Conservation (phyloP, 2,888 invertebrate species). For the Nematopogon swammerdamellus region DNA sequence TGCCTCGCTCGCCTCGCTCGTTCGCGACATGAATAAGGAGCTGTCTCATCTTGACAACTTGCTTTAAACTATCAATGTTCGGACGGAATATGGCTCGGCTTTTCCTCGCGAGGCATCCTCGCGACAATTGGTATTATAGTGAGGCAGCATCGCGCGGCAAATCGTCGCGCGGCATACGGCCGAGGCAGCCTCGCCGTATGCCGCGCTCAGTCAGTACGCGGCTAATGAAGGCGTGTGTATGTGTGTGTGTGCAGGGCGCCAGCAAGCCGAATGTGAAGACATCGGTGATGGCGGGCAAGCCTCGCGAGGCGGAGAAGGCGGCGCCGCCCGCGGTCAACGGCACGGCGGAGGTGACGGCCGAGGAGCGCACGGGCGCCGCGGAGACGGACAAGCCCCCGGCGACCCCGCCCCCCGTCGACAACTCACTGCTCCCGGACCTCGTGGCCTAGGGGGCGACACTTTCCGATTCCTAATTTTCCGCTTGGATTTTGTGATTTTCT, state of each 20-base stretch:
- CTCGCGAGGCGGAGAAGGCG: constrained; percentile 21
- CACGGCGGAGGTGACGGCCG: constrained; percentile 1
- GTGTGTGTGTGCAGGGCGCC: constrained; percentile 21
- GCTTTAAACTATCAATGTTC: no score
- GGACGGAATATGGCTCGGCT: no score
- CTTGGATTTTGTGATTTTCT: constrained; percentile 56
- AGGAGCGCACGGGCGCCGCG: constrained; percentile 12
- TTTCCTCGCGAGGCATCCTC: no score
- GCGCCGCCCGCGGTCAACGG: constrained; percentile 19
- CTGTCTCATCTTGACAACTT: no score
- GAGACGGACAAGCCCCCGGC: constrained; percentile 15
- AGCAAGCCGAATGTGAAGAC: constrained; percentile 15
- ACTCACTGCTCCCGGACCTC: constrained; percentile 43
- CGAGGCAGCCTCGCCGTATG: background rate
- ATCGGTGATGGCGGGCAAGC: constrained; percentile 5
- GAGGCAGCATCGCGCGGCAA: no score
- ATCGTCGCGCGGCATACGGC: no score
- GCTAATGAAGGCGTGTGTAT: no score
- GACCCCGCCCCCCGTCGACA: constrained; percentile 25
- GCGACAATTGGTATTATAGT: background rate
- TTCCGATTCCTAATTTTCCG: constrained; percentile 51
- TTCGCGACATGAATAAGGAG: no score
- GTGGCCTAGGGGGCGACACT: constrained; percentile 31
- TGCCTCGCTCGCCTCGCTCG: no score
- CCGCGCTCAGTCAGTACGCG: no score